These are phyloP conservation scores for Mormyrops attenuatus DNA, from an alignment of 2,797 vertebrate species.

Conservation along the genomic window DNA sequence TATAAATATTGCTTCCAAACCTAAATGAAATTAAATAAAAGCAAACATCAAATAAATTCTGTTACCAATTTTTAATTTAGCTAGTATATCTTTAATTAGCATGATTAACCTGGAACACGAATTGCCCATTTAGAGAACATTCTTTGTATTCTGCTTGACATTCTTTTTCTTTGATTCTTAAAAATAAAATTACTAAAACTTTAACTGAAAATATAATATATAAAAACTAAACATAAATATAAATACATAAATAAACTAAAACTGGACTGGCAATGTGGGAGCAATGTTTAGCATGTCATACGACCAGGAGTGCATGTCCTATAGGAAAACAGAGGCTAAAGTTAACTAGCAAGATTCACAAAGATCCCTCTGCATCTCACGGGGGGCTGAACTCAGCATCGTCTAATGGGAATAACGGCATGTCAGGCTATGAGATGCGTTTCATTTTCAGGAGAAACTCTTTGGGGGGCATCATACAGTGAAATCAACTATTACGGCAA, in stretches of 20 bases:
- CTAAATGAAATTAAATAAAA: not conserved
- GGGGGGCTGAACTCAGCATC: not conserved
- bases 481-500: not conserved
- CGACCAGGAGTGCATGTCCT: not conserved
- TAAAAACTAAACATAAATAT: not conserved
- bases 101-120: not conserved
- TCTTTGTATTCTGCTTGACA: not conserved
- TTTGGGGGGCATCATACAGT: not conserved
- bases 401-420: no score
- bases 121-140: not conserved
- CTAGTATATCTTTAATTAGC: not conserved
- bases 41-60: not conserved
- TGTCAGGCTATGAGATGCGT: not conserved
- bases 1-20: not conserved
- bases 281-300: not conserved
- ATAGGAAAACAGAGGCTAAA: not conserved
- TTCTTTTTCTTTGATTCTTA: not conserved
- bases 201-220: not conserved
- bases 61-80: not conserved
- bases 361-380: not conserved
- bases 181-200: not conserved
- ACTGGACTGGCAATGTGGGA: not conserved
- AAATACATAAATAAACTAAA: not conserved
- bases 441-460: not conserved
- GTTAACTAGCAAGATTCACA: not conserved